These are phyloP conservation scores for Sapayoa aenigma DNA, from an alignment of 2,113 vertebrate genomes.

Conservation along the genomic window DNA sequence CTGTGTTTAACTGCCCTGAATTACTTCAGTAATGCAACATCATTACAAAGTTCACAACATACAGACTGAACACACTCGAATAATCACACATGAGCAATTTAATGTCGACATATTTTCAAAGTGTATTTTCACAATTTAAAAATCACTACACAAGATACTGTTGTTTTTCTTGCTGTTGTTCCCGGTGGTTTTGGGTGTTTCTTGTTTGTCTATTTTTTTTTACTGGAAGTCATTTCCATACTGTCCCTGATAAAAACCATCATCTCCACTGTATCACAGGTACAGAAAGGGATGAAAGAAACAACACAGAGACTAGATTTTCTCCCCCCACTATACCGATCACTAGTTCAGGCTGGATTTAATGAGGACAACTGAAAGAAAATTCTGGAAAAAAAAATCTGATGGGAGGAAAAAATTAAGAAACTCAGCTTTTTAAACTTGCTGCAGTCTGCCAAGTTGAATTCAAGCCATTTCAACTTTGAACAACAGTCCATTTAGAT, in stretches of 20 bases:
- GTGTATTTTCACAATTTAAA: neutral
- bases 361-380: neutral
- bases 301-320: neutral
- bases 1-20: neutral
- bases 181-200: accelerated
- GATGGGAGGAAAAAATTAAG: neutral
- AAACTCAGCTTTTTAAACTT: neutral
- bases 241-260: neutral
- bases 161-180: neutral
- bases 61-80: neutral
- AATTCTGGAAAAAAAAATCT: neutral
- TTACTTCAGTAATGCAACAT: neutral
- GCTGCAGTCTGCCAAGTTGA: neutral
- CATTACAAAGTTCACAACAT: neutral
- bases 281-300: neutral
- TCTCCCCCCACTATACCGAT: accelerated
- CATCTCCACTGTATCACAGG: neutral
- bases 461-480: neutral
- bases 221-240: neutral
- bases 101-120: neutral
- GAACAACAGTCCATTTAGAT: neutral
- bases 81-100: neutral
- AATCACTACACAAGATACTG: neutral
- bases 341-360: neutral
- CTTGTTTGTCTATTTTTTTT: neutral